Evolutionary conservation across 2,113 vertebrate species (phyloP).

Genomic region (Tichodroma muraria): DNA sequence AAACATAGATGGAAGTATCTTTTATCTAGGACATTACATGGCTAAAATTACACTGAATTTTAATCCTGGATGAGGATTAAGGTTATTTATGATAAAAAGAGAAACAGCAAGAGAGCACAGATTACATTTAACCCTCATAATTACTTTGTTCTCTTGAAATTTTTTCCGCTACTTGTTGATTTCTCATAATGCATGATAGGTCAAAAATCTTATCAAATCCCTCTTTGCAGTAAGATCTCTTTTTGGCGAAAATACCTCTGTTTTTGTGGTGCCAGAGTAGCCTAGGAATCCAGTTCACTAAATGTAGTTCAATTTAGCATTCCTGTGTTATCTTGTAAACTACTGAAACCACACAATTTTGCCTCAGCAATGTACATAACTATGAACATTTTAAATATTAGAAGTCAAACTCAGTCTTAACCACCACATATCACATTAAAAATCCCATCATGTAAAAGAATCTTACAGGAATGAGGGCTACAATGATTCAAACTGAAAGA

Average conservation of each 20-base stretch:
- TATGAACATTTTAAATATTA: neutral
- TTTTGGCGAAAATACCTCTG: neutral
- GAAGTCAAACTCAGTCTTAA: neutral
- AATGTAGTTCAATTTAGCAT: neutral
- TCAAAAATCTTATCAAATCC: neutral
- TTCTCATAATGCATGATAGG: neutral
- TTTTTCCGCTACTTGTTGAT: neutral
- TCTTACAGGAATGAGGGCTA: neutral
- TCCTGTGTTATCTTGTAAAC: neutral
- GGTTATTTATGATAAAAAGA: slow-evolving; percentile 71
- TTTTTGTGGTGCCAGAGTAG: neutral
- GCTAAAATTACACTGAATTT: slow-evolving; percentile 76
- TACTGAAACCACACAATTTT: neutral
- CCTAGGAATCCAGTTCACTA: neutral
- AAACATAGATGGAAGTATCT: neutral
- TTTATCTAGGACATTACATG: slow-evolving; percentile 73
- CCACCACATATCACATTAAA: accelerated
- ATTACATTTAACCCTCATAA: slow-evolving; percentile 79
- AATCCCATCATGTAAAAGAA: neutral
- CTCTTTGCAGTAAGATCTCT: neutral
- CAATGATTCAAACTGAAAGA: neutral
- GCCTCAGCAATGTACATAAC: neutral
- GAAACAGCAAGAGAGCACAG: slow-evolving; percentile 49
- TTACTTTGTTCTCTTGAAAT: slow-evolving; percentile 33
- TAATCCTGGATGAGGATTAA: slow-evolving; percentile 86